Evolutionary conservation across 2,797 vertebrate species (phyloP).

Genomic region (Neostethus bicornis): DNA sequence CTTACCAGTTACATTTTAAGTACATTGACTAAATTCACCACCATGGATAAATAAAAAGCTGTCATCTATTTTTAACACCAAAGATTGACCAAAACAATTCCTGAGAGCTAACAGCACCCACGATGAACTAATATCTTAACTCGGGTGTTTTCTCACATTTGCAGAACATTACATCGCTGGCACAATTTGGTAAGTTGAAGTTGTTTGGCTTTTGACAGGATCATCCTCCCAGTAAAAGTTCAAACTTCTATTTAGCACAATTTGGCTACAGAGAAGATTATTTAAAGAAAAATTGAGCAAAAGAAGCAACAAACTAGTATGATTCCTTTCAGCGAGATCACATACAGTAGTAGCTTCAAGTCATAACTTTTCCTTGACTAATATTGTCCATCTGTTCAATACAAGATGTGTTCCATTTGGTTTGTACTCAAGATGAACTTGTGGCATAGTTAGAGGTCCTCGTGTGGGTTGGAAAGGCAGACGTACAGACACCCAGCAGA

Average conservation of each 20-base stretch:
- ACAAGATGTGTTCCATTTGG: slow-evolving; percentile 51
- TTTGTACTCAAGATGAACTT: slow-evolving; percentile 61
- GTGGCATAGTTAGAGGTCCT: slow-evolving; percentile 53
- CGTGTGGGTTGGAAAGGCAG: slow-evolving; percentile 56
- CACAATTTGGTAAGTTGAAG: too few relatives aligned
- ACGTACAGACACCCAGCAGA: slow-evolving; percentile 66
- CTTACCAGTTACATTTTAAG: too few relatives aligned
- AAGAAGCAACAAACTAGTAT: slow-evolving; percentile 16
- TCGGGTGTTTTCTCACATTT: too few relatives aligned
- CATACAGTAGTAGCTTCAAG: slow-evolving; percentile 26
- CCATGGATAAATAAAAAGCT: too few relatives aligned
- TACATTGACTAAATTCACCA: too few relatives aligned
- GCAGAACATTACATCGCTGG: too few relatives aligned
- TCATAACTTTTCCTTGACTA: slow-evolving; percentile 20
- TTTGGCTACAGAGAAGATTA: background rate
- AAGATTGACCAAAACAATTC: too few relatives aligned
- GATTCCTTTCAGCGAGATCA: slow-evolving; percentile 38
- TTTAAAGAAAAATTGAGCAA: rapidly evolving
- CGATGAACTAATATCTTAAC: too few relatives aligned
- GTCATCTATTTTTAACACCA: too few relatives aligned
- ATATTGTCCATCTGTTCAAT: slow-evolving; percentile 61
- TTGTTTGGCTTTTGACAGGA: too few relatives aligned
- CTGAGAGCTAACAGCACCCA: too few relatives aligned
- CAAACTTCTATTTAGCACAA: background rate
- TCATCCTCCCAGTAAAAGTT: slow-evolving; percentile 1